Conservation (phyloP, 2,888 invertebrate species). For the Hofmannophila pseudospretella region DNA sequence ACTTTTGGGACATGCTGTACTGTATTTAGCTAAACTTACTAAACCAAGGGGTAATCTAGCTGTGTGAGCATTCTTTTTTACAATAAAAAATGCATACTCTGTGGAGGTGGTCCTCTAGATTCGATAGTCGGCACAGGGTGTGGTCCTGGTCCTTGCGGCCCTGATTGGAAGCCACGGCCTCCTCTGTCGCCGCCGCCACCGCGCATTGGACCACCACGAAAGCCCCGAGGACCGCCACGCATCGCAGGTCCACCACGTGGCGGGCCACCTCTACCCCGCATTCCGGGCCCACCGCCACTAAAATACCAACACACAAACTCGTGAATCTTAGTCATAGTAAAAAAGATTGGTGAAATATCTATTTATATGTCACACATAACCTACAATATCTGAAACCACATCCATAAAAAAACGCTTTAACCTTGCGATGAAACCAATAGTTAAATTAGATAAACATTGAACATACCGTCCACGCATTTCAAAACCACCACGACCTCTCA, state of each 20-base stretch:
- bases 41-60: too few relatives aligned
- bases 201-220: conserved; percentile 64
- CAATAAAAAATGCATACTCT: too few relatives aligned
- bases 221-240: conserved; percentile 62
- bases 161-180: conserved; percentile 53
- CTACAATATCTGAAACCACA: too few relatives aligned
- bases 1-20: too few relatives aligned
- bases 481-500: conserved; percentile 62
- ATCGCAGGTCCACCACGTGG: conserved; percentile 38
- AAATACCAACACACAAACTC: too few relatives aligned
- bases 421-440: too few relatives aligned
- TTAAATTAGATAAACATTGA: neutral
- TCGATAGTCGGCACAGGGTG: conserved; percentile 72
- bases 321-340: too few relatives aligned
- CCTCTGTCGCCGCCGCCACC: conserved; percentile 63
- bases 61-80: too few relatives aligned
- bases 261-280: conserved; percentile 63
- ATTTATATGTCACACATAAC: too few relatives aligned
- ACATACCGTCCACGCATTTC: conserved; percentile 70
- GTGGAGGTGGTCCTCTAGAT: conserved; percentile 56
- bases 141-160: conserved; percentile 68
- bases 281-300: conserved; percentile 48
- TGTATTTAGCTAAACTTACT: too few relatives aligned
- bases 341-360: too few relatives aligned
- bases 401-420: too few relatives aligned